These are phyloP conservation scores for Garra rufa DNA, from an alignment of 2,113 vertebrate genomes.

Conservation along the genomic window DNA sequence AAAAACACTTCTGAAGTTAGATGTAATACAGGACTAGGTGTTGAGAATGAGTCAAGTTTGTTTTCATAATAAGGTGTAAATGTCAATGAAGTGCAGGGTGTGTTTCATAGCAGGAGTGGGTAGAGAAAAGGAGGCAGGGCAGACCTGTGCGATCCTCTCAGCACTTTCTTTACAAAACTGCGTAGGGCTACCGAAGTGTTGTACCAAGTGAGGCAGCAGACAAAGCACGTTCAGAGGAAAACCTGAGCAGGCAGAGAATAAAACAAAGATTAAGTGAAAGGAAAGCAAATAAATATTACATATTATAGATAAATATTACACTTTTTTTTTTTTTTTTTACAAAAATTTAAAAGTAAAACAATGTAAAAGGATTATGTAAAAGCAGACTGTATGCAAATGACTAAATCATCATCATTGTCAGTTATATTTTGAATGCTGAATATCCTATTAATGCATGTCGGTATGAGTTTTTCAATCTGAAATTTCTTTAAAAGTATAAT, in stretches of 20 bases:
- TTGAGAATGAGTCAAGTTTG: not conserved
- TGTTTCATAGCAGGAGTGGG: not conserved
- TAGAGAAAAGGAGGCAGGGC: not conserved
- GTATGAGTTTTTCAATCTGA: too few species aligned
- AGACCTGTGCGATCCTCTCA: constrained; percentile 96
- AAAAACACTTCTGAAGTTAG: not conserved
- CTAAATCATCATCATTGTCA: too few species aligned
- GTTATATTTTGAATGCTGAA: too few species aligned
- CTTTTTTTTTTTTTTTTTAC: too few species aligned
- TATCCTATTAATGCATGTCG: too few species aligned
- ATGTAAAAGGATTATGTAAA: too few species aligned
- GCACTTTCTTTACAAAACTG: constrained; percentile 98
- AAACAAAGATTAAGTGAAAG: not conserved
- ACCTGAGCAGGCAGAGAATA: constrained; percentile 72
- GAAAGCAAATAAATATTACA: not conserved
- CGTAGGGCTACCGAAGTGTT: constrained; percentile 92
- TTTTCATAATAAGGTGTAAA: not conserved
- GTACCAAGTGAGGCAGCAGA: constrained; percentile 95
- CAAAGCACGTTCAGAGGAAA: constrained; percentile 97
- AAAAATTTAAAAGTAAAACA: not conserved
- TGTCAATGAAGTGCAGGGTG: not conserved
- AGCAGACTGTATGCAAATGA: too few species aligned
- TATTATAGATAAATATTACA: too few species aligned
- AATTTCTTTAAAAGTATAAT: too few species aligned
- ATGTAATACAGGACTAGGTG: not conserved